Evolutionary conservation across 2,888 invertebrate species (phyloP).

Genomic region (Drosophila ustulata): DNA sequence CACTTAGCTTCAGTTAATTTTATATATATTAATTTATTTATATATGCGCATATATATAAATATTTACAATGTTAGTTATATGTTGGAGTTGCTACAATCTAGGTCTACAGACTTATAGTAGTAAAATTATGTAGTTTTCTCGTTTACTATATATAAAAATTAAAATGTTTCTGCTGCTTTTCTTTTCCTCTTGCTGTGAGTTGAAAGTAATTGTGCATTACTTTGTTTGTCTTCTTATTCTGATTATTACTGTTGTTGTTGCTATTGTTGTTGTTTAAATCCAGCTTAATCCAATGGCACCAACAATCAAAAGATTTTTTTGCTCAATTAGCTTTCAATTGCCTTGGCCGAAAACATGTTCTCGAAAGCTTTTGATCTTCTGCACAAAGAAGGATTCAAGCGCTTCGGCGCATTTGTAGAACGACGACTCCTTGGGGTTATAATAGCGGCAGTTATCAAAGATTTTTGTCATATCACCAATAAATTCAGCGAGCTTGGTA

Average conservation of each 20-base stretch:
- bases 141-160: slow-evolving; percentile 41
- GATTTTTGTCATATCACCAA: slow-evolving; percentile 98
- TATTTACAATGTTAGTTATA: slow-evolving; percentile 27
- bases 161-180: slow-evolving; percentile 17
- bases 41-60: slow-evolving; percentile 24
- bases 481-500: slow-evolving; percentile 96
- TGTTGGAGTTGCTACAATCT: slow-evolving; percentile 38
- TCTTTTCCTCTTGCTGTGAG: not conserved
- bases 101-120: slow-evolving; percentile 24
- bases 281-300: slow-evolving; percentile 30
- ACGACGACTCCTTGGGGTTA: slow-evolving; percentile 97
- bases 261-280: slow-evolving; percentile 11
- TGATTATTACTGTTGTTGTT: not conserved
- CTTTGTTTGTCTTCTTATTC: slow-evolving; percentile 2
- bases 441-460: slow-evolving; percentile 99
- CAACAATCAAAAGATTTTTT: slow-evolving; percentile 20
- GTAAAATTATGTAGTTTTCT: slow-evolving; percentile 40
- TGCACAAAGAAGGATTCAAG: slow-evolving; percentile 98
- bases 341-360: slow-evolving; percentile 88
- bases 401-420: slow-evolving; percentile 98
- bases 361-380: slow-evolving; percentile 94
- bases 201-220: slow-evolving; percentile 3
- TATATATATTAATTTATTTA: slow-evolving; percentile 29
- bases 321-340: slow-evolving; percentile 36
- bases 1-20: slow-evolving; percentile 30